phyloP scores from a whole-genome alignment of 2,888 invertebrate genomes.

The Sarcophaga variegata region DNA sequence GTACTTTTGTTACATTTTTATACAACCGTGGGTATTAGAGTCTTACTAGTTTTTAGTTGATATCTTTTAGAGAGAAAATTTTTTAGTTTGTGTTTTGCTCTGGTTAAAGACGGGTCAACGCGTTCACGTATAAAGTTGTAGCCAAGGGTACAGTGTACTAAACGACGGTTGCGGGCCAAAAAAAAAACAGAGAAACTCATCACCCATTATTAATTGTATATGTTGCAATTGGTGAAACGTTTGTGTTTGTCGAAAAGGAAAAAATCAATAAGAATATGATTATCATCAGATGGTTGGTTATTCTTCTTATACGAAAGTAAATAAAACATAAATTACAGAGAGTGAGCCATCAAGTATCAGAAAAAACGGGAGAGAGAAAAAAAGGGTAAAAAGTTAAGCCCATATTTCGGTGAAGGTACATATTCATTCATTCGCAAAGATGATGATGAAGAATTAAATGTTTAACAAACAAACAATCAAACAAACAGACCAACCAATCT shows the following conservation, averaged over 20 bases:
- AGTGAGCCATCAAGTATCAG: background rate
- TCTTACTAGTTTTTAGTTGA: constrained; percentile 25
- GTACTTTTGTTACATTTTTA: background rate
- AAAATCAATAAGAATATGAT: constrained; percentile 53
- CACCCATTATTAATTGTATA: constrained; percentile 5
- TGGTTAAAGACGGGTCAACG: constrained; percentile 63
- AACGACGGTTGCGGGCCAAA: constrained; percentile 55
- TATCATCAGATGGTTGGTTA: background rate
- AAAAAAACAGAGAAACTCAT: constrained; percentile 1
- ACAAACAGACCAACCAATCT: background rate
- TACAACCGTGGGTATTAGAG: constrained; percentile 46
- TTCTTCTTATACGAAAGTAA: background rate
- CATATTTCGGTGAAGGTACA: constrained; percentile 20
- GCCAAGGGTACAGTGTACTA: constrained; percentile 16
- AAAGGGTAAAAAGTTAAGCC: constrained; percentile 16
- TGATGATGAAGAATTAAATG: constrained; percentile 20
- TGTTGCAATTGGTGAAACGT: background rate
- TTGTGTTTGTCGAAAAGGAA: constrained; percentile 24
- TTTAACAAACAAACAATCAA: constrained; percentile 45
- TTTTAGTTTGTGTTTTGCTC: constrained; percentile 70
- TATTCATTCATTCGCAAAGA: background rate
- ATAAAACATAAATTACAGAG: constrained; percentile 14
- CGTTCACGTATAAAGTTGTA: constrained; percentile 33
- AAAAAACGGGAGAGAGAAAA: constrained; percentile 12
- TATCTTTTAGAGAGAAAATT: constrained; percentile 54